Conservation (phyloP, 2,888 invertebrate genomes). For the Drosophila kambysellisi region DNA sequence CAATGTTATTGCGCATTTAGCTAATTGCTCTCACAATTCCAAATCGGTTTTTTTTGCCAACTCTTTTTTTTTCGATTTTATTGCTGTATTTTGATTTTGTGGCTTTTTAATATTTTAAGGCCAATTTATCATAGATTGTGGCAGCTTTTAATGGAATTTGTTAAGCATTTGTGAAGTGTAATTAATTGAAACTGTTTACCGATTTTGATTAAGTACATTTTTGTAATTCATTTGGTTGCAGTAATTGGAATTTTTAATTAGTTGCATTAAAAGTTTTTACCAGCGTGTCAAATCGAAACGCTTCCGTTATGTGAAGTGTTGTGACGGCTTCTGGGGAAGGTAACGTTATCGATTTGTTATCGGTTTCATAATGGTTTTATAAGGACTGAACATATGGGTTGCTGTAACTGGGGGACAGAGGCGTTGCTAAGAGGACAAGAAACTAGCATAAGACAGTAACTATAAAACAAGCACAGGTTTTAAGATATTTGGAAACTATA, state of each 20-base stretch:
- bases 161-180: slow-evolving; percentile 54
- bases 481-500: too few species aligned
- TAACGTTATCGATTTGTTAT: background rate
- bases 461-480: too few species aligned
- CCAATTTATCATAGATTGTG: slow-evolving; percentile 52
- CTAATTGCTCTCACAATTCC: slow-evolving; percentile 73
- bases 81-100: slow-evolving; percentile 42
- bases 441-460: background rate
- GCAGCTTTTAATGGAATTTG: slow-evolving; percentile 65
- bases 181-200: slow-evolving; percentile 59
- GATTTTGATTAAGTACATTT: slow-evolving; percentile 22
- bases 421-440: background rate
- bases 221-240: slow-evolving; percentile 6
- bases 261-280: background rate
- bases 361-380: background rate
- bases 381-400: background rate
- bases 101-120: slow-evolving; percentile 40
- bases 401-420: background rate
- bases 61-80: slow-evolving; percentile 20
- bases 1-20: slow-evolving; percentile 57
- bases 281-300: background rate
- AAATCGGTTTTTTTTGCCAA: slow-evolving; percentile 37
- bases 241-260: background rate
- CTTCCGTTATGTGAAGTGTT: background rate
- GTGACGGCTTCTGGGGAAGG: background rate